Conservation (phyloP, 92 coral and sea anemone species). For the Bergia puertoricense region DNA sequence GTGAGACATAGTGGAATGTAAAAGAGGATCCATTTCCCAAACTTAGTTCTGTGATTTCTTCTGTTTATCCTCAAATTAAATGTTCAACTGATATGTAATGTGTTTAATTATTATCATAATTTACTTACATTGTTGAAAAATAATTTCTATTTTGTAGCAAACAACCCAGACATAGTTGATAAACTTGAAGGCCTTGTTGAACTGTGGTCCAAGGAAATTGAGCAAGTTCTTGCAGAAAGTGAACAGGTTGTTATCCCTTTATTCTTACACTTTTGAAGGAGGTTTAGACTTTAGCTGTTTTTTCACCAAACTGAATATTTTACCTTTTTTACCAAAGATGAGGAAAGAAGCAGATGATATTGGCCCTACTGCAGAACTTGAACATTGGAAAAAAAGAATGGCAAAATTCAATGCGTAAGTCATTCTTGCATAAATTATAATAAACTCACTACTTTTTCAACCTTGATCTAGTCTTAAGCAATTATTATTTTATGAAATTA, state of each 20-base stretch:
- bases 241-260: conserved; percentile 76
- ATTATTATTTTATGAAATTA: too few species aligned
- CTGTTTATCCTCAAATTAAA: not conserved
- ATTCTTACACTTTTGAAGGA: not conserved
- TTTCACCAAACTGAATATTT: not conserved
- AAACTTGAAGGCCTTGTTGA: conserved; percentile 94
- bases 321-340: conserved; percentile 56
- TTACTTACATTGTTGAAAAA: not conserved
- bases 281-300: not conserved
- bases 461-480: too few species aligned
- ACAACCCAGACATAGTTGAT: conserved; percentile 90
- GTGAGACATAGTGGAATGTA: too few species aligned
- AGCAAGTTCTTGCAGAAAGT: conserved; percentile 96
- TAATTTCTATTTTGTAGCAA: conserved; percentile 65
- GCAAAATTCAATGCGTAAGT: conserved; percentile 97
- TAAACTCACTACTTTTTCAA: too few species aligned
- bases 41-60: not conserved
- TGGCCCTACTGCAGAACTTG: conserved; percentile 97
- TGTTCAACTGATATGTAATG: too few species aligned
- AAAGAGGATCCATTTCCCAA: too few species aligned
- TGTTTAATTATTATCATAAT: not conserved
- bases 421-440: not conserved
- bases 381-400: conserved; percentile 99
- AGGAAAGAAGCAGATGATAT: conserved; percentile 98
- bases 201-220: conserved; percentile 92